Conservation (phyloP, 2,797 vertebrate species). For the Telmatherina bonti region DNA sequence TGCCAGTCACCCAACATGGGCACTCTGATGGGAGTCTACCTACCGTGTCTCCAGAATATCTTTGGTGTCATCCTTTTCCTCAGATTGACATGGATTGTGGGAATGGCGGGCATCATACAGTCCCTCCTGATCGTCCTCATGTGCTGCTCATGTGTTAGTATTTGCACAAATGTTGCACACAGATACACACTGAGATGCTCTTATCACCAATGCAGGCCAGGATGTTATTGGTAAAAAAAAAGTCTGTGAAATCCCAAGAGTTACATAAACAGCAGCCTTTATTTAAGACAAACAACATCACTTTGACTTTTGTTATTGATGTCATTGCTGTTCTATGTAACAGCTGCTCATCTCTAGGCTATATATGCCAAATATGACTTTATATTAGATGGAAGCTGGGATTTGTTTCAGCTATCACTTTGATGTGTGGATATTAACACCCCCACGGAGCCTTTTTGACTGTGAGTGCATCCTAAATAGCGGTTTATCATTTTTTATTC, state of each 20-base stretch:
- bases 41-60: conserved; percentile 98
- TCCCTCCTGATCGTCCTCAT: conserved; percentile 95
- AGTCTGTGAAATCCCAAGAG: conserved; percentile 26
- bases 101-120: conserved; percentile 94
- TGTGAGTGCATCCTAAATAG: background rate
- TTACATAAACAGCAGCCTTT: conserved; percentile 7
- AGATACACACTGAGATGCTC: conserved; percentile 13
- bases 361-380: background rate
- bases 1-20: conserved; percentile 96
- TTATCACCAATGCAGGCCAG: conserved; percentile 21
- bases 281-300: conserved; percentile 2
- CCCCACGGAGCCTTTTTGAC: background rate
- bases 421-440: background rate
- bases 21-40: conserved; percentile 98
- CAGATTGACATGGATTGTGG: conserved; percentile 97
- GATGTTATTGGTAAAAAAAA: conserved; percentile 25
- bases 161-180: conserved; percentile 25
- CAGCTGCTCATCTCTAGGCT: background rate
- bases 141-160: conserved; percentile 98
- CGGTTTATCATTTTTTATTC: conserved; percentile 24
- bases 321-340: background rate
- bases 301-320: background rate
- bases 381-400: no score
- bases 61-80: conserved; percentile 98
- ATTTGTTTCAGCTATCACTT: background rate